These are phyloP conservation scores for Troides aeacus DNA, from an alignment of 2,888 invertebrate genomes.

Conservation along the genomic window DNA sequence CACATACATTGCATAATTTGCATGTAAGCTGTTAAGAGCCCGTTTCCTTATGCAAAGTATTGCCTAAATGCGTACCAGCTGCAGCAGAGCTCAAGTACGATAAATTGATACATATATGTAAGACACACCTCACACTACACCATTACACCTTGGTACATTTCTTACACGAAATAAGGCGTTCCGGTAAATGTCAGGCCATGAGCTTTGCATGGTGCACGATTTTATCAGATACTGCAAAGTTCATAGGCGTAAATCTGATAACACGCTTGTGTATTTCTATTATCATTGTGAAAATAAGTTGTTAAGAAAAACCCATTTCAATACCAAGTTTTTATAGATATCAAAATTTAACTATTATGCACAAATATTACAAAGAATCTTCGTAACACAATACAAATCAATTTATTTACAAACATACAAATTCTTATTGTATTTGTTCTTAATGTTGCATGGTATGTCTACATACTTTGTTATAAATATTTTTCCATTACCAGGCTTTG, in stretches of 20 bases:
- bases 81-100: slow-evolving; percentile 48
- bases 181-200: slow-evolving; percentile 25
- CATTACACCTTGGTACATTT: slow-evolving; percentile 20
- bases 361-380: no score
- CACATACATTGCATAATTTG: slow-evolving; percentile 55
- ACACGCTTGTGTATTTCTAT: slow-evolving; percentile 11
- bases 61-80: slow-evolving; percentile 40
- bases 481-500: no score
- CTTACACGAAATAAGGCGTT: slow-evolving; percentile 18
- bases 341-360: no score
- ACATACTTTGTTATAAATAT: no score
- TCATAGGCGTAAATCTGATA: slow-evolving; percentile 23
- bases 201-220: slow-evolving; percentile 30
- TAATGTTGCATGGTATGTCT: no score
- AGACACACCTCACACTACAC: slow-evolving; percentile 36
- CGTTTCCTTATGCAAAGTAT: slow-evolving; percentile 62
- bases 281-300: background rate
- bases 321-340: no score
- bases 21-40: slow-evolving; percentile 62
- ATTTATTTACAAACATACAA: no score
- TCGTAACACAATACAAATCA: no score
- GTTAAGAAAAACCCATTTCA: background rate
- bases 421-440: no score
- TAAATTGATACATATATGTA: slow-evolving; percentile 61
- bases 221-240: slow-evolving; percentile 28